phyloP scores from a whole-genome alignment of 2,797 vertebrate species.

The Australoheros facetus region DNA sequence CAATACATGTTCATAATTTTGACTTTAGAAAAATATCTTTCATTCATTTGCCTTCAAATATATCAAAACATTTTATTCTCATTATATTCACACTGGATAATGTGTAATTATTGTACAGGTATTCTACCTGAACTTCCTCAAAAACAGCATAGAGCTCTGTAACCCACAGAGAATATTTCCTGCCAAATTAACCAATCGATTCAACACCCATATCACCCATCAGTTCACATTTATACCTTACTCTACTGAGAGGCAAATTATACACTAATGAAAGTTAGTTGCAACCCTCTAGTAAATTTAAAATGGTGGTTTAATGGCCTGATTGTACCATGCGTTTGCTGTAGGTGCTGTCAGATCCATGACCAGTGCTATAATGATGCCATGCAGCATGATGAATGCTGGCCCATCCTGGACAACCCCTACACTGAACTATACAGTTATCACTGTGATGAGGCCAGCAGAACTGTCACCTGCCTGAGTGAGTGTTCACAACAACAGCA shows the following conservation, averaged over 20 bases:
- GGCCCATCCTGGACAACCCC: conserved; percentile 61
- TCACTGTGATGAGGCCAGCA: conserved; percentile 40
- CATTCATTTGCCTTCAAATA: too few relatives aligned
- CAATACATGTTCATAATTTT: too few relatives aligned
- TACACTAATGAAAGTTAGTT: not conserved
- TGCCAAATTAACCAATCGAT: not conserved
- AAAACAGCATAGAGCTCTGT: too few relatives aligned
- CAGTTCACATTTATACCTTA: not conserved
- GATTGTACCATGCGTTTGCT: not conserved
- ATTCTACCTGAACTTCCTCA: too few relatives aligned
- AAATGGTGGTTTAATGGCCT: not conserved
- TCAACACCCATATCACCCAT: too few relatives aligned
- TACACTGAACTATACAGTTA: conserved; percentile 62
- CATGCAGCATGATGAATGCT: conserved; percentile 50
- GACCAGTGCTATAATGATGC: conserved; percentile 62
- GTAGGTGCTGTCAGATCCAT: conserved; percentile 65
- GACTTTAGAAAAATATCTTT: too few relatives aligned
- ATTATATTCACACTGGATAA: too few relatives aligned
- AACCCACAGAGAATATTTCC: not conserved
- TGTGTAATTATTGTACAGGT: too few relatives aligned
- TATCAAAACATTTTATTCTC: too few relatives aligned
- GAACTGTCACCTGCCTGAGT: conserved; percentile 56
- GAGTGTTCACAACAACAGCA: conserved; percentile 2
- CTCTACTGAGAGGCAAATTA: not conserved
- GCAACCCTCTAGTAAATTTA: not conserved